Evolutionary conservation across 2,888 invertebrate species (phyloP).

Genomic region (Creontiades dilutus): DNA sequence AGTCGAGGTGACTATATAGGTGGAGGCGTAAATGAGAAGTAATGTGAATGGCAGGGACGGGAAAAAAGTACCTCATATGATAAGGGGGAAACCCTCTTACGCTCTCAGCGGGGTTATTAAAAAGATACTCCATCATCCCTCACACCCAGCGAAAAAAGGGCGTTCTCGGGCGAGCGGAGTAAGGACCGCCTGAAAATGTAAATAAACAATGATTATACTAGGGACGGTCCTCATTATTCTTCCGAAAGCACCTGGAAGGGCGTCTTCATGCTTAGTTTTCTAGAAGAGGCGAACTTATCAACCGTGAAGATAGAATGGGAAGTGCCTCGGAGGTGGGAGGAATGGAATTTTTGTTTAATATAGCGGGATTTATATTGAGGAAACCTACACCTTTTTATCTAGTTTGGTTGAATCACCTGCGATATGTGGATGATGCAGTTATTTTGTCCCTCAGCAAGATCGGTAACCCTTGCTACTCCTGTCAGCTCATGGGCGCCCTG

Average conservation of each 20-base stretch:
- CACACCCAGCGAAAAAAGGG: neutral
- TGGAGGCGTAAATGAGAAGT: neutral
- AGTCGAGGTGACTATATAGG: neutral
- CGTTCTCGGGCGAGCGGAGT: neutral
- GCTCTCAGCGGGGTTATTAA: slow-evolving; percentile 28
- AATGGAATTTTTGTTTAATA: too few species aligned
- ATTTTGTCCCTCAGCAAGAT: too few species aligned
- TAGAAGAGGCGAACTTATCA: neutral
- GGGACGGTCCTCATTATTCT: slow-evolving; percentile 33
- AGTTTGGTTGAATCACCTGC: too few species aligned
- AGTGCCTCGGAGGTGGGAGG: too few species aligned
- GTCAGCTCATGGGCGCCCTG: too few species aligned
- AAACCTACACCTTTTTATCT: too few species aligned
- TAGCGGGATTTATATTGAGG: too few species aligned
- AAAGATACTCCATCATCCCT: slow-evolving; percentile 53
- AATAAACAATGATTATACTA: slow-evolving; percentile 51
- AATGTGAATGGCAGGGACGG: neutral
- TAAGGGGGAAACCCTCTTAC: neutral
- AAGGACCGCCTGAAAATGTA: slow-evolving; percentile 33
- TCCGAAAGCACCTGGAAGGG: neutral
- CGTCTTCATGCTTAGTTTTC: neutral
- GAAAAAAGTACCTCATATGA: slow-evolving; percentile 1
- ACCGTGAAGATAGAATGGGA: neutral
- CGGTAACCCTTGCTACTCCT: too few species aligned
- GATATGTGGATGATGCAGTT: too few species aligned